Percentiles rank a stretch among this genome's conserved stretches.
These are phyloP conservation scores for Denticeps clupeoides DNA, from an alignment of 2,797 vertebrate genomes.

Conservation along the genomic window DNA sequence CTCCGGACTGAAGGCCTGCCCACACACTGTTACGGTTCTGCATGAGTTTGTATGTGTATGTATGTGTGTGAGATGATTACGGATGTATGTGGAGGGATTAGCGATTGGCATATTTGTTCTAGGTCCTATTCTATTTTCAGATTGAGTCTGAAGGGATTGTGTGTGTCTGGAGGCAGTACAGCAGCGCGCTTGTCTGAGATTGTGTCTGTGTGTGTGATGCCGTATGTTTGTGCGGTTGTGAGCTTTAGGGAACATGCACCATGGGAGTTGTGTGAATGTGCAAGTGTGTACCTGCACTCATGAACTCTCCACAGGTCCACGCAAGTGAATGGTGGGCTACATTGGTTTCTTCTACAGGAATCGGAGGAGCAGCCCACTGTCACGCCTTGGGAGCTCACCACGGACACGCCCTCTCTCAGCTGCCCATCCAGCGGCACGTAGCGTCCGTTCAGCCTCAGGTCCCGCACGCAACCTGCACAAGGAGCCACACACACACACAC, in stretches of 20 bases:
- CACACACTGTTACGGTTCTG: too few relatives aligned
- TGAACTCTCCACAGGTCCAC: conserved; percentile 81
- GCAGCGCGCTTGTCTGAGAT: background rate
- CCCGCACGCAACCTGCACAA: conserved; percentile 72
- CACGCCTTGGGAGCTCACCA: conserved; percentile 63
- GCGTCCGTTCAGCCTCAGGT: conserved; percentile 71
- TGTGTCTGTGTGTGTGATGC: background rate
- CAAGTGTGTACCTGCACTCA: conserved; percentile 74
- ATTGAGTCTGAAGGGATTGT: background rate
- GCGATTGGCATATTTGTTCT: too few relatives aligned
- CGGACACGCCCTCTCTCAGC: conserved; percentile 61
- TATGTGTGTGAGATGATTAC: background rate
- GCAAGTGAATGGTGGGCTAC: conserved; percentile 70
- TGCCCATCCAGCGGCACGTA: conserved; percentile 66
- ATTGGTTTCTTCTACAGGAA: conserved; percentile 75
- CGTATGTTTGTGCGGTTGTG: background rate
- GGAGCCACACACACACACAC: background rate
- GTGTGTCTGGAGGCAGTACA: background rate
- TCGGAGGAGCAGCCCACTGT: conserved; percentile 71
- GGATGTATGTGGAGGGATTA: too few relatives aligned
- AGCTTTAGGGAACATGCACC: background rate
- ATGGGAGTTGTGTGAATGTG: too few relatives aligned
- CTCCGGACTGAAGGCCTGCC: too few relatives aligned
- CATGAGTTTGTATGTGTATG: background rate
- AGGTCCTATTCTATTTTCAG: too few relatives aligned